A percentile compares a stretch with the other conserved stretches of the same genome.
These are phyloP conservation scores for Nowickia ferox DNA, from an alignment of 2,888 invertebrate species.

Conservation along the genomic window DNA sequence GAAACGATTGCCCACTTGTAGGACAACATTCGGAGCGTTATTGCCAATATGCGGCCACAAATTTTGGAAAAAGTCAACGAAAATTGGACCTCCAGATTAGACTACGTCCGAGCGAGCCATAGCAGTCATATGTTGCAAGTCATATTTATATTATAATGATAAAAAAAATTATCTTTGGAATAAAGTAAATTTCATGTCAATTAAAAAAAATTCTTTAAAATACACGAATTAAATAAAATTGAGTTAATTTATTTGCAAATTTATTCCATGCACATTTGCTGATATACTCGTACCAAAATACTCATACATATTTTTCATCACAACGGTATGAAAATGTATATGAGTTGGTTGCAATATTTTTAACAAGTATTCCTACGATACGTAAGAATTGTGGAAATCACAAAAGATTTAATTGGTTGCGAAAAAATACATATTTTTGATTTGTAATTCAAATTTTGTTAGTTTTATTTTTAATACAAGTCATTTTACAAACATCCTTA, in stretches of 20 bases:
- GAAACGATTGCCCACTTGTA: no score
- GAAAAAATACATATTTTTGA: not conserved
- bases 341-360: not conserved
- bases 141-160: no score
- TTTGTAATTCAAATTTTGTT: not conserved
- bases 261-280: not conserved
- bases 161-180: no score
- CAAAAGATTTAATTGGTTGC: not conserved
- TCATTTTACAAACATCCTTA: not conserved
- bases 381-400: not conserved
- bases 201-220: not conserved
- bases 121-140: no score
- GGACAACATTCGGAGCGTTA: no score
- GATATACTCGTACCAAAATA: no score
- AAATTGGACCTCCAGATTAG: no score
- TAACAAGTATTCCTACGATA: not conserved
- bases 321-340: not conserved
- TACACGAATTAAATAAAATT: not conserved
- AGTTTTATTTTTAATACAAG: not conserved
- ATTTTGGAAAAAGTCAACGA: no score
- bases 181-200: no score
- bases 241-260: not conserved
- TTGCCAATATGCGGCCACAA: no score
- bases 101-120: no score
- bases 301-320: no score